phyloP scores from a whole-genome alignment of 1,140 invertebrate species.

The Cydia amplana region DNA sequence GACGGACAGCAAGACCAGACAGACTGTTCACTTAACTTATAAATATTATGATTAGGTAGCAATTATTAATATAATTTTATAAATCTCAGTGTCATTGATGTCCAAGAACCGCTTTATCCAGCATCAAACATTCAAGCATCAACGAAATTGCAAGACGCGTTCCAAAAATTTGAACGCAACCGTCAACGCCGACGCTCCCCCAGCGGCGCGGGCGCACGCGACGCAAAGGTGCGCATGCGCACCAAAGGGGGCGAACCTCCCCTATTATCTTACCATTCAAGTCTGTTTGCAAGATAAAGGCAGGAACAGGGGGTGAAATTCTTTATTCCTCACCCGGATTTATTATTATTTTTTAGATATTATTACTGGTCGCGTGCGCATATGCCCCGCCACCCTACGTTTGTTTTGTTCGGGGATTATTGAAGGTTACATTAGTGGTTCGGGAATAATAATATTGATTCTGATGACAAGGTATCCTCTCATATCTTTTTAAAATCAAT shows the following conservation, averaged over 20 bases:
- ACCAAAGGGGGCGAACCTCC: conserved; percentile 58
- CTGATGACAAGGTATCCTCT: conserved; percentile 12
- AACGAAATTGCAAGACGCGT: background rate
- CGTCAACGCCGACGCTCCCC: conserved; percentile 54
- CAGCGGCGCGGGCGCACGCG: conserved; percentile 61
- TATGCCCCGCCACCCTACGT: conserved; percentile 69
- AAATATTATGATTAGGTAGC: too few species aligned
- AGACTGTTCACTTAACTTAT: too few species aligned
- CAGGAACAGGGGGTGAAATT: conserved; percentile 75
- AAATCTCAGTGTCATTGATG: background rate
- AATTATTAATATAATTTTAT: too few species aligned
- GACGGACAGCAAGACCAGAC: too few species aligned
- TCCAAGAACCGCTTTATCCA: background rate
- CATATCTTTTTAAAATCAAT: conserved; percentile 23
- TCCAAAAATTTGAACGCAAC: conserved; percentile 69
- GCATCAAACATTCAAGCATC: background rate
- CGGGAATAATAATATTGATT: conserved; percentile 35
- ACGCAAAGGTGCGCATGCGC: conserved; percentile 73
- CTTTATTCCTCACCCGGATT: conserved; percentile 79
- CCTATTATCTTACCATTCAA: conserved; percentile 78
- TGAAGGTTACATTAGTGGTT: conserved; percentile 68
- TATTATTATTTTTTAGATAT: conserved; percentile 80
- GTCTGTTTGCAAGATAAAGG: conserved; percentile 79
- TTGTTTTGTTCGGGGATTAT: conserved; percentile 74
- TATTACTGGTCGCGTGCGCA: conserved; percentile 78